Evolutionary conservation across 2,113 vertebrate genomes (phyloP).

Genomic region (Laterallus jamaicensis): DNA sequence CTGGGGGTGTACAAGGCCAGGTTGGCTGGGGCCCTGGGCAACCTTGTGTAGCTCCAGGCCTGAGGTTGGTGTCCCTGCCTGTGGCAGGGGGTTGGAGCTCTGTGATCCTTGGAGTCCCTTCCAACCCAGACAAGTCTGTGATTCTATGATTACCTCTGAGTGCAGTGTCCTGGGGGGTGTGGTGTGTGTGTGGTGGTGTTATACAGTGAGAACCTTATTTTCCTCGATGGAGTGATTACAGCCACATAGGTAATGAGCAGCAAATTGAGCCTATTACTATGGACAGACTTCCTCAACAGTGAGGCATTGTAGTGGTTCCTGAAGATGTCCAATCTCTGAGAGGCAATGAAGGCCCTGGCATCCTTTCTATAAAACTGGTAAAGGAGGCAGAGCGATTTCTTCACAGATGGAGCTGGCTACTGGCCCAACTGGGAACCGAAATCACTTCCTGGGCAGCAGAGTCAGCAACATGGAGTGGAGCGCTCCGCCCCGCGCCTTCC

Average conservation of each 20-base stretch:
- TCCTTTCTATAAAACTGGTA: background rate
- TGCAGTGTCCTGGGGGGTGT: background rate
- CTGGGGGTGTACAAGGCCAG: too few relatives aligned
- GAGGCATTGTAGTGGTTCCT: background rate
- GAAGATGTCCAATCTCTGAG: background rate
- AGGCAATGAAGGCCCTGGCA: background rate
- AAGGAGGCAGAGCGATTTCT: background rate
- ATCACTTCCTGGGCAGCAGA: background rate
- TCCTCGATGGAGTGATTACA: background rate
- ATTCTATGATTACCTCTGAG: background rate
- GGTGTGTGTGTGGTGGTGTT: background rate
- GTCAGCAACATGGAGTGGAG: background rate
- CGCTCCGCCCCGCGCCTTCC: background rate
- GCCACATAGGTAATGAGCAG: background rate
- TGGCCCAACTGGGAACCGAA: background rate
- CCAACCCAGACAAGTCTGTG: background rate
- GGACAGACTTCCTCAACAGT: background rate
- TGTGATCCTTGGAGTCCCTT: too few relatives aligned
- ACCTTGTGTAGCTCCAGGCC: too few relatives aligned
- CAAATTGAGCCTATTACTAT: accelerated
- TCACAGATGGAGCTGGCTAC: background rate
- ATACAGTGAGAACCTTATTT: background rate
- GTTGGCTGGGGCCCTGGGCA: too few relatives aligned
- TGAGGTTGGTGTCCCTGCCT: too few relatives aligned
- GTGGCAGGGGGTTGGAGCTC: too few relatives aligned